Base-by-base conservation (phyloP, 1,140 invertebrate species). In the Lanistes nyassanus region DNA sequence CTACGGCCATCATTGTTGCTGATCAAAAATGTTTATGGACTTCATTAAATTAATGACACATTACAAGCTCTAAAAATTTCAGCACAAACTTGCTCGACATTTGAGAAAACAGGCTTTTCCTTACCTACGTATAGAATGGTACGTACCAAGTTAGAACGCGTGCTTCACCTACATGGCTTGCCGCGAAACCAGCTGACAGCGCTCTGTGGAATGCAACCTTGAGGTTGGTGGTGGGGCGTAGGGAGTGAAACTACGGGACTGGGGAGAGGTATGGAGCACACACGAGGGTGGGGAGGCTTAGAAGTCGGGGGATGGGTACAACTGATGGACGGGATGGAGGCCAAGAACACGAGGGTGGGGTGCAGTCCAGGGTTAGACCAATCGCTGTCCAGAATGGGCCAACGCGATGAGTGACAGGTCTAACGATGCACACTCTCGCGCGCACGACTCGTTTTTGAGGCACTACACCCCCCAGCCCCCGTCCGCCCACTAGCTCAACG, bases 391-490 rank as follows among this genome's bases (percentile, higher is more conserved):
- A 62, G 70, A 37, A 9, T 60, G 56, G 70, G 31, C 70, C 19
- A 60, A 56, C 1, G 70, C 70, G 51, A 56, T 72, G 70, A 72
- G 70, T 72, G 70, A 72, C 70, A 72, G 56, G 56, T 56, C 70
- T 72, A 72, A 72, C 70, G 70, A 72, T 72, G 70, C 70, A 72
- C 70, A 37, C 36, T 29, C 70, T 62, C 55, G 70, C 70, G 70
- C 56, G 56, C 68, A 23, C n/a, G 34, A 56, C 39, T 55, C 60
- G 70, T 72, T 51, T 68, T 70, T 56, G 68, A 31, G 42, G 42
- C 2, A 9, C 42, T 16, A 9, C 42, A 0, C 0, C 5, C 42
- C 13, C 39, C 39, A 37, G 31, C n/a, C 31, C 36, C 21, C 68
- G 47, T 55, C 70, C 70, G 55, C 70, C 70, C 55, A 19, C 36